A percentile compares a stretch with the other conserved stretches of the same genome.
phyloP scores from a whole-genome alignment of 2,888 invertebrate genomes.

The Allolobophora icterica region DNA sequence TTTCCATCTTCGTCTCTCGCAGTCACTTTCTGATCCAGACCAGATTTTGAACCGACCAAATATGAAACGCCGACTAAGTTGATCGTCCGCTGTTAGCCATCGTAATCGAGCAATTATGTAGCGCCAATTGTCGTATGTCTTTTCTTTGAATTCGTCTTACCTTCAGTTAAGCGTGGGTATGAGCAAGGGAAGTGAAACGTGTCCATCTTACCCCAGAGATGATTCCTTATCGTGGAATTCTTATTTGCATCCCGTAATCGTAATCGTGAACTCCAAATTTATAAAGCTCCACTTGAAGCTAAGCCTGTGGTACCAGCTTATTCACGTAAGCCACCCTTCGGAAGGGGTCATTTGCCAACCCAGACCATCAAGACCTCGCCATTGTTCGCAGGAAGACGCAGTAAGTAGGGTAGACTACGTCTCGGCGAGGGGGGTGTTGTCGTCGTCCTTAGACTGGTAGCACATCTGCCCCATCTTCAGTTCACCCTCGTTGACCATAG shows the following conservation, averaged over 20 bases:
- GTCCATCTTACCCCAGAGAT: too few species aligned
- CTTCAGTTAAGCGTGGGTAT: not conserved
- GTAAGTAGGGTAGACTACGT: not conserved
- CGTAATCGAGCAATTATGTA: not conserved
- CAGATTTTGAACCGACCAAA: too few species aligned
- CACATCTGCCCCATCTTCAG: conserved; percentile 23
- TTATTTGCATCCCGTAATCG: too few species aligned
- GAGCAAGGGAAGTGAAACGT: not conserved
- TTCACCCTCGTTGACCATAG: conserved; percentile 12
- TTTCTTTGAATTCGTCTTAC: not conserved
- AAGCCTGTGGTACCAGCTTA: too few species aligned
- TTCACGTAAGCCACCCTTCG: not conserved
- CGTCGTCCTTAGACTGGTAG: not conserved
- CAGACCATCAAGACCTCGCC: not conserved
- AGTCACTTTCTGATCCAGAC: too few species aligned
- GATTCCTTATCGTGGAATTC: too few species aligned
- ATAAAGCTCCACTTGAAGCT: too few species aligned
- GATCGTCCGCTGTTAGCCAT: too few species aligned
- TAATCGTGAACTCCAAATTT: too few species aligned
- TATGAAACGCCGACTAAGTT: too few species aligned
- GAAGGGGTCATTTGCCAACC: not conserved
- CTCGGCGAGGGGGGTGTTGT: not conserved
- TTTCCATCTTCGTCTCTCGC: too few species aligned
- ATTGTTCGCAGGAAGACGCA: not conserved
- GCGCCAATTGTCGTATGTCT: not conserved